Percentiles rank a stretch among this genome's conserved stretches.
These are phyloP conservation scores for Volucella bombylans DNA, from an alignment of 2,888 invertebrate species.

Conservation along the genomic window DNA sequence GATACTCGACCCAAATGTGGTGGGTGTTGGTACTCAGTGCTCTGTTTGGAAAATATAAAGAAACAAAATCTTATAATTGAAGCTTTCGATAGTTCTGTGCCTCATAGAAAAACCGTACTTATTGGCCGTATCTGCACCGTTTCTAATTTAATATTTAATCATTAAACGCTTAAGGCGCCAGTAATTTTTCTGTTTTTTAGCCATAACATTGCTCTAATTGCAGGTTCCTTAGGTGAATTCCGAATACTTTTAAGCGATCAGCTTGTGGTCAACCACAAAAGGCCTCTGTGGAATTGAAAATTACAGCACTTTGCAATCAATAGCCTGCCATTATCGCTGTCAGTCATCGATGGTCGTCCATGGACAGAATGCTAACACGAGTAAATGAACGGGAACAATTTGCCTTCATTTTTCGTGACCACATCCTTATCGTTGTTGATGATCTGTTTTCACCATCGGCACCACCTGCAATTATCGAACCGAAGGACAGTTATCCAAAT, in stretches of 20 bases:
- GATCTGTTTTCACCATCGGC: slow-evolving; percentile 12
- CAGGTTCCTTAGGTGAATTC: neutral
- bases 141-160: too few species aligned
- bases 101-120: too few species aligned
- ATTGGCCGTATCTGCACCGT: too few species aligned
- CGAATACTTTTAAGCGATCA: slow-evolving; percentile 18
- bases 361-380: neutral
- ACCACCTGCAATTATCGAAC: neutral
- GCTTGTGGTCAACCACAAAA: slow-evolving; percentile 24
- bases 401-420: slow-evolving; percentile 22
- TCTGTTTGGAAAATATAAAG: too few species aligned
- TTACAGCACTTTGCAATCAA: slow-evolving; percentile 26
- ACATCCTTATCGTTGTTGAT: slow-evolving; percentile 53
- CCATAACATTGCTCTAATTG: neutral
- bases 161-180: neutral
- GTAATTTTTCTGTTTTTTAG: too few species aligned
- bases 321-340: slow-evolving; percentile 42
- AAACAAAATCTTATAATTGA: too few species aligned
- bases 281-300: slow-evolving; percentile 35
- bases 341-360: neutral
- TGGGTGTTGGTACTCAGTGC: too few species aligned
- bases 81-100: too few species aligned
- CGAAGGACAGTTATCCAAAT: slow-evolving; percentile 13
- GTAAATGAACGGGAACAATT: slow-evolving; percentile 34
- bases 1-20: too few species aligned